phyloP scores from a whole-genome alignment of 2,797 vertebrate species.

The Silurus lanzhouensis region DNA sequence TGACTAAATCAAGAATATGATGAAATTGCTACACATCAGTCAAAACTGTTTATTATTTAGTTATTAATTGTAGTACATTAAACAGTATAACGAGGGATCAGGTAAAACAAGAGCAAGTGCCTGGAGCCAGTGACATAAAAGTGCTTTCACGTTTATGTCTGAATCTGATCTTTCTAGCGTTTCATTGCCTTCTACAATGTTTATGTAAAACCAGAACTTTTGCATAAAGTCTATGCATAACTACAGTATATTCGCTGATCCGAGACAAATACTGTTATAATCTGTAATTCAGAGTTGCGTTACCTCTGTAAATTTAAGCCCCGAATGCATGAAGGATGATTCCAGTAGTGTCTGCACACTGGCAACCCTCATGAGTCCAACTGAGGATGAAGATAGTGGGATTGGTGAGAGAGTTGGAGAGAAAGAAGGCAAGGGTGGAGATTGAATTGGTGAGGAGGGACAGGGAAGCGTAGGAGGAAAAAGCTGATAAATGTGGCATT shows the following conservation, averaged over 20 bases:
- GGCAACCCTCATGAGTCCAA: constrained; percentile 69
- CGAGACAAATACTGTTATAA: background rate
- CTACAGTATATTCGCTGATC: background rate
- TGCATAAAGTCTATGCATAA: no score
- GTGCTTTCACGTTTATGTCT: background rate
- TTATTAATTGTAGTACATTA: background rate
- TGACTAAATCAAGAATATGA: background rate
- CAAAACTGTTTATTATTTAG: background rate
- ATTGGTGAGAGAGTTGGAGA: constrained; percentile 54
- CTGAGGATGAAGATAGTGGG: constrained; percentile 44
- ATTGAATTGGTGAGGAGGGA: constrained; percentile 49
- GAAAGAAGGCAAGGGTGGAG: constrained; percentile 49
- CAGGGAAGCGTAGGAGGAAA: constrained; percentile 69
- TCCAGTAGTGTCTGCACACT: constrained; percentile 80
- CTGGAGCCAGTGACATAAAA: background rate
- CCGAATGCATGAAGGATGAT: constrained; percentile 77
- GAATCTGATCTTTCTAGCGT: no score
- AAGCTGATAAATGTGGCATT: constrained; percentile 84
- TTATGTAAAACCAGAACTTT: background rate
- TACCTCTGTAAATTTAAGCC: constrained; percentile 85
- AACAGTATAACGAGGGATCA: background rate
- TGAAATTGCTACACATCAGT: background rate
- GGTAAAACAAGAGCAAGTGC: background rate
- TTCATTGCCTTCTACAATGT: background rate
- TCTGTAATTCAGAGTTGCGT: constrained; percentile 1